phyloP scores from a whole-genome alignment of 2,888 invertebrate genomes.

The Tricholauxania praeusta region DNA sequence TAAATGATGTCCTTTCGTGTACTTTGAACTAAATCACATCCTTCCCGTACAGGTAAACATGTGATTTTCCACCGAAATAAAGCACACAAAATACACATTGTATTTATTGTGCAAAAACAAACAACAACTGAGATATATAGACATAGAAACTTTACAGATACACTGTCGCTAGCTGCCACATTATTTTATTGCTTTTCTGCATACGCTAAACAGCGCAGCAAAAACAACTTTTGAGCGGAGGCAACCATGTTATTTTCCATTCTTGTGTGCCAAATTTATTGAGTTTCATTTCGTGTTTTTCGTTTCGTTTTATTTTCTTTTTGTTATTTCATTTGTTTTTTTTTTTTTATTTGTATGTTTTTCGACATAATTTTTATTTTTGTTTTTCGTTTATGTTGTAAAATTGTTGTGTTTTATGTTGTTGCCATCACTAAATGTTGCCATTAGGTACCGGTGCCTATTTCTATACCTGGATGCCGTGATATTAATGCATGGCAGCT shows the following conservation, averaged over 20 bases:
- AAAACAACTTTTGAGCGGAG: too few relatives aligned
- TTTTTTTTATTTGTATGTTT: too few relatives aligned
- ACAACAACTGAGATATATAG: not conserved
- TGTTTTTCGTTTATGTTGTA: not conserved
- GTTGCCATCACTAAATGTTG: conserved; percentile 4
- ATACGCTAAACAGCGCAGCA: too few relatives aligned
- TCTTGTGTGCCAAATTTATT: too few relatives aligned
- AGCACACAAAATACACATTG: too few relatives aligned
- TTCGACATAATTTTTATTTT: too few relatives aligned
- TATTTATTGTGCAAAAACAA: not conserved
- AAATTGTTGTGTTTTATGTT: conserved; percentile 2
- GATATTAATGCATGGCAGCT: too few relatives aligned
- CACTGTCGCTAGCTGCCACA: conserved; percentile 4
- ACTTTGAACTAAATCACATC: conserved; percentile 62
- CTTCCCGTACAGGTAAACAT: conserved; percentile 64
- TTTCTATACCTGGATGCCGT: too few relatives aligned
- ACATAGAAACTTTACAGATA: not conserved
- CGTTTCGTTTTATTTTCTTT: too few relatives aligned
- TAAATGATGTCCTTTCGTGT: conserved; percentile 29
- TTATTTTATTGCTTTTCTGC: not conserved
- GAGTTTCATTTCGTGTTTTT: too few relatives aligned
- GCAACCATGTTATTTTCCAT: too few relatives aligned
- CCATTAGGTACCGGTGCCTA: not conserved
- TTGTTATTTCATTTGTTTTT: too few relatives aligned
- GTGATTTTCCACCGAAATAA: conserved; percentile 58